phyloP scores from a whole-genome alignment of 2,888 invertebrate species.

The Sphaerophoria taeniata region DNA sequence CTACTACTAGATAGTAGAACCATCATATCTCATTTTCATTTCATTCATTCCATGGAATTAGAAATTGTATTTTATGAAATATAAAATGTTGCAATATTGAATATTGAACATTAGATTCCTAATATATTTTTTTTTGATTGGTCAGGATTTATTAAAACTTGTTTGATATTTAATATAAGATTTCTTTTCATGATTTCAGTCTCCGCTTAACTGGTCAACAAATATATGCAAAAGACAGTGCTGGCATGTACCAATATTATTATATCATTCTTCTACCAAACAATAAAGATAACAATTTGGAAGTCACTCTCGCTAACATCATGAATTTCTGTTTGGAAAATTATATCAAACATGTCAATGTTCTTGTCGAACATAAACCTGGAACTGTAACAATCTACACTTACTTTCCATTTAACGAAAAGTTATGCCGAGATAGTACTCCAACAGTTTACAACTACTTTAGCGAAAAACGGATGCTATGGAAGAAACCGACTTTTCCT shows the following conservation, averaged over 20 bases:
- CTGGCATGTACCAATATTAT: not conserved
- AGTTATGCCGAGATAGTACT: not conserved
- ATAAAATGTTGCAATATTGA: too few relatives aligned
- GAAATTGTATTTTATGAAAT: too few relatives aligned
- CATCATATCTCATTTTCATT: too few relatives aligned
- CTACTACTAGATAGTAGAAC: too few relatives aligned
- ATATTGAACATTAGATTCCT: too few relatives aligned
- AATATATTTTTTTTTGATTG: too few relatives aligned
- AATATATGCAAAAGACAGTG: not conserved
- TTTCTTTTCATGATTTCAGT: too few relatives aligned
- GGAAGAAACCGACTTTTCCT: not conserved
- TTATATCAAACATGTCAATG: not conserved
- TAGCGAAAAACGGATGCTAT: not conserved
- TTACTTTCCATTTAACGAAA: not conserved
- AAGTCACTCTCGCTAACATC: not conserved
- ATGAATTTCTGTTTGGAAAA: not conserved
- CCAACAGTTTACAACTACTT: slow-evolving; percentile 1
- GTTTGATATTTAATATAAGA: too few relatives aligned
- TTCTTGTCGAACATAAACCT: not conserved
- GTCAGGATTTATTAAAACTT: too few relatives aligned
- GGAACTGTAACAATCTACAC: not conserved
- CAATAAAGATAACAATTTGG: not conserved
- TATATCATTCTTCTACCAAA: not conserved
- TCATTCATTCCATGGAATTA: too few relatives aligned
- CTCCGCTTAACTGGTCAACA: too few relatives aligned